Evolutionary conservation across 2,888 invertebrate species (phyloP), one percentile per base, ranked within the genome.

Genomic region (Mamestra brassicae): DNA sequence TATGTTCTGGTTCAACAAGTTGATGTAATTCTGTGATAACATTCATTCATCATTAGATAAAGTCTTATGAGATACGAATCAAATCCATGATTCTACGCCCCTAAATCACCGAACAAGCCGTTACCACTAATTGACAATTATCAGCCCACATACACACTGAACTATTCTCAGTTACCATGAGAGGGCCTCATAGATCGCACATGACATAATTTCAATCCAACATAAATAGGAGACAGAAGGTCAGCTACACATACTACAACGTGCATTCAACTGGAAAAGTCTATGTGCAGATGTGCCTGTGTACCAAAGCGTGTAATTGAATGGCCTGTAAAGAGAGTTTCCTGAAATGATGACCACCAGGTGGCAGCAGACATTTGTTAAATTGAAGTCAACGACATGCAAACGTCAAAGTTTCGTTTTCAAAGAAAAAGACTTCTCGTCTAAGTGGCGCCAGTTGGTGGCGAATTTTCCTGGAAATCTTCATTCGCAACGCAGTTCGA

Each of bases 101-200:
- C 62, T 76, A 73, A 76, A 72, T 72, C 57, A 76, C 73, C 45
- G n/a, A 47, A 67, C 75, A 58, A 81, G 81, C 62, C 47, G 52
- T 74, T 81, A 57, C 55, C 58, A 74, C 81, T 72, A 76, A 76
- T 76, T 76, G 76, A 58, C 76, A 76, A 76, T 80, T 72, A 76
- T 72, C 55, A 34, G 62, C 62, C 67, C 58, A 81, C 77, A 64
- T 64, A 74, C 55, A 63, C 63, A 54, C 36, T 26, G 45, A 62
- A 62, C 80, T 72, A 47, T 80, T 72, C 73, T 58, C 80, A 57
- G 45, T 45, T 52, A 58, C 57, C 52, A 73, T 54, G 58, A 72
- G 45, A 80, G 63, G 26, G 57, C 57, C 73, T 58, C 73, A 63
- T 80, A 76, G 34, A 63, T 80, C 57, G 80, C 36, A 38, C 52